Conservation (phyloP, 2,888 invertebrate species). For the Nycteola revayana region DNA sequence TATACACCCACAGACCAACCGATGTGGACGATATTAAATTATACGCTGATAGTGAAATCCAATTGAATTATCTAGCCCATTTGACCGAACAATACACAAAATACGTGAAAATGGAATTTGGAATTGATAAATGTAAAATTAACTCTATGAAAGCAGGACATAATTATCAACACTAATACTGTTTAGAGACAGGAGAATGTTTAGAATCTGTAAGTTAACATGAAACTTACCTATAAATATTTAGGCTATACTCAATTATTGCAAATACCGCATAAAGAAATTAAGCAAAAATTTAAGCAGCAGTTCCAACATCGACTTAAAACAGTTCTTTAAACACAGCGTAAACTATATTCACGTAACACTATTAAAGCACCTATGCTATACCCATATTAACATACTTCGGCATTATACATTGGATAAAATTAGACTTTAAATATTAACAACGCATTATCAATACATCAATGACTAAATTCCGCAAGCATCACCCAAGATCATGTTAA, state of each 20-base stretch:
- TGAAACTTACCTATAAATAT: slow-evolving; percentile 1
- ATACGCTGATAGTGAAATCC: slow-evolving; percentile 9
- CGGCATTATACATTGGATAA: slow-evolving; percentile 18
- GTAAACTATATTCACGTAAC: background rate
- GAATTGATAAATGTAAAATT: slow-evolving; percentile 18
- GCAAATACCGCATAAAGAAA: slow-evolving; percentile 1
- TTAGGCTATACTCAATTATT: slow-evolving; percentile 2
- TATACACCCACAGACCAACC: background rate
- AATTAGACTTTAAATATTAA: slow-evolving; percentile 11
- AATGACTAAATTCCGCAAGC: slow-evolving; percentile 18
- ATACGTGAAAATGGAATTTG: slow-evolving; percentile 13
- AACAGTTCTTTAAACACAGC: background rate
- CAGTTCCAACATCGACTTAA: background rate
- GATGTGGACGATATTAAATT: slow-evolving; percentile 2
- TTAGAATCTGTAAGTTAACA: background rate
- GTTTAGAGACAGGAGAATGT: background rate
- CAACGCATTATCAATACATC: slow-evolving; percentile 6
- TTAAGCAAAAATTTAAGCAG: background rate
- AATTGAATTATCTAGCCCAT: background rate
- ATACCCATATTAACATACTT: slow-evolving; percentile 21
- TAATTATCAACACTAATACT: background rate
- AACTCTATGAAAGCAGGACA: slow-evolving; percentile 6
- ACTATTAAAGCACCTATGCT: slow-evolving; percentile 11
- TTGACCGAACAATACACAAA: background rate
- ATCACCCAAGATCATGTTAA: slow-evolving; percentile 17